phyloP scores from a whole-genome alignment of 2,888 invertebrate genomes.

The Drosophila imparisetae region DNA sequence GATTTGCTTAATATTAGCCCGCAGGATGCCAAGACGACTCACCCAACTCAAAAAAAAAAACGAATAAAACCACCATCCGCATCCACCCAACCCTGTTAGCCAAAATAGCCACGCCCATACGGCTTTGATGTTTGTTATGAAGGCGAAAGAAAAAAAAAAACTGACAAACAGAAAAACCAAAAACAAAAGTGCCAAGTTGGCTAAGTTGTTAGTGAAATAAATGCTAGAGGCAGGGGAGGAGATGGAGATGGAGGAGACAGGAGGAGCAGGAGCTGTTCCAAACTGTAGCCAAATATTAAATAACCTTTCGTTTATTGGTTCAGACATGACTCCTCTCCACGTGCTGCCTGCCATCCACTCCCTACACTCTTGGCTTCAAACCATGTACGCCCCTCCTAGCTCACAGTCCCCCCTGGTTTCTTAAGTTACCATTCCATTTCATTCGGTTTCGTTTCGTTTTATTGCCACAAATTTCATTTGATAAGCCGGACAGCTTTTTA shows the following conservation, averaged over 20 bases:
- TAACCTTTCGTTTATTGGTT: constrained; percentile 80
- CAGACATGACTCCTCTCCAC: constrained; percentile 64
- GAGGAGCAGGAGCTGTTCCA: constrained; percentile 19
- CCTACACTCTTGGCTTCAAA: neutral
- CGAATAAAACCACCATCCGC: constrained; percentile 5
- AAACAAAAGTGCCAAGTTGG: constrained; percentile 71
- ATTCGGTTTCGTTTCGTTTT: constrained; percentile 60
- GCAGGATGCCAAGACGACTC: constrained; percentile 55
- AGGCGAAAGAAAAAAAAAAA: constrained; percentile 8
- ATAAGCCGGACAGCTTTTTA: constrained; percentile 75
- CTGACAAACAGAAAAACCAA: constrained; percentile 11
- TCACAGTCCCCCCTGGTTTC: neutral
- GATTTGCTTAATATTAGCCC: constrained; percentile 78
- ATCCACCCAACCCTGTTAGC: neutral
- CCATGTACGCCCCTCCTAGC: neutral
- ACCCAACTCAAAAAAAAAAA: constrained; percentile 55
- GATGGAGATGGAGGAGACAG: neutral
- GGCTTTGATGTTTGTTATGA: constrained; percentile 65
- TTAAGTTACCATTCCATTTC: constrained; percentile 26
- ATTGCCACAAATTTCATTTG: constrained; percentile 76
- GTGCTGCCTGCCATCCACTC: constrained; percentile 35
- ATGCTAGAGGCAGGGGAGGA: neutral
- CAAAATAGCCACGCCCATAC: constrained; percentile 52
- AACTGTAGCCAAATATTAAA: constrained; percentile 76
- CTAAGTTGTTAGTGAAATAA: constrained; percentile 58